Percentiles rank a stretch among this genome's conserved stretches.
Evolutionary conservation across 2,888 invertebrate genomes (phyloP).

Genomic region (Trachelus iudaicus): DNA sequence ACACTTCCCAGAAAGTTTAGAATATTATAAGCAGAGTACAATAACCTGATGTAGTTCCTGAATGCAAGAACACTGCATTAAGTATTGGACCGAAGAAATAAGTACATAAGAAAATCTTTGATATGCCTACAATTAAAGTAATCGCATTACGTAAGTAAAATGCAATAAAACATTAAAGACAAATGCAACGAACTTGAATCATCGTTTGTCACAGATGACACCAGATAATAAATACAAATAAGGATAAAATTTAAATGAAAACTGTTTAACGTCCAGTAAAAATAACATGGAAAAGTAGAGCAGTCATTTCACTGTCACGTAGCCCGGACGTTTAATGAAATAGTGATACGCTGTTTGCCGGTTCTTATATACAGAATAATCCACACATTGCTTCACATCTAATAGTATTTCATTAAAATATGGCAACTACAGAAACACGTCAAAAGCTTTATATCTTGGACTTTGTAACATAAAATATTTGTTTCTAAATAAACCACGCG

Average conservation of each 20-base stretch:
- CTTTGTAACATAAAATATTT: not conserved
- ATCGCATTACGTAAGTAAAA: too few relatives aligned
- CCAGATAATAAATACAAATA: too few relatives aligned
- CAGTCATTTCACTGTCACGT: not conserved
- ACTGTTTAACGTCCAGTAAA: not conserved
- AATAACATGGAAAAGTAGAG: not conserved
- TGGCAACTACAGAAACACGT: not conserved
- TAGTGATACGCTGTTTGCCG: slow-evolving; percentile 18
- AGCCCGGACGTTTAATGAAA: slow-evolving; percentile 11
- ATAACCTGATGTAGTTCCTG: not conserved
- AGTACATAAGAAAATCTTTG: too few relatives aligned
- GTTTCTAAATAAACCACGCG: not conserved
- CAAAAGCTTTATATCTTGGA: not conserved
- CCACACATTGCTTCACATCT: not conserved
- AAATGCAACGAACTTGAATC: too few relatives aligned
- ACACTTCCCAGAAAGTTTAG: not conserved
- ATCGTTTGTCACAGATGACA: too few relatives aligned
- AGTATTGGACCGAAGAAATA: too few relatives aligned
- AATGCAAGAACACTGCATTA: too few relatives aligned
- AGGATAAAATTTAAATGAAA: not conserved
- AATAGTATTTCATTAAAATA: not conserved
- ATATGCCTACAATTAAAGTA: too few relatives aligned
- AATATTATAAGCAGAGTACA: not conserved
- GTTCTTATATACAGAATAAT: not conserved
- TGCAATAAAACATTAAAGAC: too few relatives aligned